Evolutionary conservation across 2,113 vertebrate genomes (phyloP).

Genomic region (Oplegnathus fasciatus): DNA sequence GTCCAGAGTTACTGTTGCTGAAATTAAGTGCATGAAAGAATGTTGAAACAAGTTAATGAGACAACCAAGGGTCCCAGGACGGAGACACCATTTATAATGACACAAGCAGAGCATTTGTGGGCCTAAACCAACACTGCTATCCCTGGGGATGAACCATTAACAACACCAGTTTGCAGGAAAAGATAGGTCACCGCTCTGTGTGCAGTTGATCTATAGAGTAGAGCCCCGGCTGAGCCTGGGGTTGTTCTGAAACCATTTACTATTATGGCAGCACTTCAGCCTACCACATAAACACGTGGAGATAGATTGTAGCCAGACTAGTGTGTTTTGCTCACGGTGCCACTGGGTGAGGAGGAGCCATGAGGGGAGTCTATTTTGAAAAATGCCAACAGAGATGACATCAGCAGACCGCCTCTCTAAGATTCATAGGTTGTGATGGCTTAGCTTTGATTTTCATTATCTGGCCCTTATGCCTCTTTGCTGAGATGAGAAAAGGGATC

Average conservation of each 20-base stretch:
- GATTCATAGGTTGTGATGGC: conserved; percentile 14
- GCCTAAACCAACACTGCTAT: conserved; percentile 34
- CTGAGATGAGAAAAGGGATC: conserved; percentile 22
- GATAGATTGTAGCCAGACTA: conserved; percentile 45
- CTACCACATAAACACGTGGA: conserved; percentile 37
- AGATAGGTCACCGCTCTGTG: conserved; percentile 5
- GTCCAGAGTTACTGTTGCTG: conserved; percentile 28
- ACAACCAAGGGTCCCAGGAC: not conserved
- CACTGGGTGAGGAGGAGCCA: conserved; percentile 19
- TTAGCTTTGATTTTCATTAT: conserved; percentile 33
- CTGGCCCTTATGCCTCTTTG: conserved; percentile 6
- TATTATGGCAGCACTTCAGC: conserved; percentile 28
- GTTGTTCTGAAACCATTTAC: conserved; percentile 35
- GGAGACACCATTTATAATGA: conserved; percentile 12
- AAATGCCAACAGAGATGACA: conserved; percentile 47
- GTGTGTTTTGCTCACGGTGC: conserved; percentile 42
- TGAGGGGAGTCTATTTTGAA: conserved; percentile 51
- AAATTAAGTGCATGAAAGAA: conserved; percentile 36
- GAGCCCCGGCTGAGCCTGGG: not conserved
- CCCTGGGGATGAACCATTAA: conserved; percentile 30
- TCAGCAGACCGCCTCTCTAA: conserved; percentile 11
- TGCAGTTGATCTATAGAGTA: conserved; percentile 23
- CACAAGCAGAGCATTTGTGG: conserved; percentile 7
- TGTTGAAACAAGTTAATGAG: conserved; percentile 34
- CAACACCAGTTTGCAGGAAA: conserved; percentile 19